Evolutionary conservation across 2,113 vertebrate genomes (phyloP).

Genomic region (Xiphias gladius): DNA sequence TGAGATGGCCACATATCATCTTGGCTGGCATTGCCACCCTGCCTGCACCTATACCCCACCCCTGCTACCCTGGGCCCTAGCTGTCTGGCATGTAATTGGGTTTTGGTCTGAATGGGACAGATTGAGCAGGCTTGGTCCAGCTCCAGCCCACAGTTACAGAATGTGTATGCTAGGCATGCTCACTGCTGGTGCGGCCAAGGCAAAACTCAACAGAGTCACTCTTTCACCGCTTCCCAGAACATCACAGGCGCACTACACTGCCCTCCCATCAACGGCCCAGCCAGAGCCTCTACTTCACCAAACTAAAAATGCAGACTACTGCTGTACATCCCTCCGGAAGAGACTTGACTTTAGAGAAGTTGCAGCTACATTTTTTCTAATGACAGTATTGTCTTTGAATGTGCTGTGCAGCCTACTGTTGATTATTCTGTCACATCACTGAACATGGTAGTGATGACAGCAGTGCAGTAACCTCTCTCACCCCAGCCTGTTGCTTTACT

Average conservation of each 20-base stretch:
- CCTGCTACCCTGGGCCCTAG: conserved; percentile 15
- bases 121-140: conserved; percentile 76
- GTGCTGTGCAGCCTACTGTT: conserved; percentile 30
- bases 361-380: conserved; percentile 6
- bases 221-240: conserved; percentile 84
- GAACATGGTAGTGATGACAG: conserved; percentile 56
- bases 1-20: conserved; percentile 48
- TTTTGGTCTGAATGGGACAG: conserved; percentile 73
- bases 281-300: conserved; percentile 54
- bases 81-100: conserved; percentile 51
- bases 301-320: conserved; percentile 53
- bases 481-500: conserved; percentile 69
- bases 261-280: conserved; percentile 63
- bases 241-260: conserved; percentile 54
- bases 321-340: conserved; percentile 37
- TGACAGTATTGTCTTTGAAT: not conserved
- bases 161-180: conserved; percentile 60
- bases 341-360: conserved; percentile 5
- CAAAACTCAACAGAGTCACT: conserved; percentile 74
- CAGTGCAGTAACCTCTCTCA: conserved; percentile 63
- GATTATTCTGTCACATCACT: conserved; percentile 47
- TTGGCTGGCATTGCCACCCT: conserved; percentile 62
- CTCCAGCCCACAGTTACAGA: conserved; percentile 72
- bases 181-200: conserved; percentile 40
- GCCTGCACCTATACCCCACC: conserved; percentile 15